Conservation (phyloP, 2,113 vertebrate species). For the Suricata suricatta region DNA sequence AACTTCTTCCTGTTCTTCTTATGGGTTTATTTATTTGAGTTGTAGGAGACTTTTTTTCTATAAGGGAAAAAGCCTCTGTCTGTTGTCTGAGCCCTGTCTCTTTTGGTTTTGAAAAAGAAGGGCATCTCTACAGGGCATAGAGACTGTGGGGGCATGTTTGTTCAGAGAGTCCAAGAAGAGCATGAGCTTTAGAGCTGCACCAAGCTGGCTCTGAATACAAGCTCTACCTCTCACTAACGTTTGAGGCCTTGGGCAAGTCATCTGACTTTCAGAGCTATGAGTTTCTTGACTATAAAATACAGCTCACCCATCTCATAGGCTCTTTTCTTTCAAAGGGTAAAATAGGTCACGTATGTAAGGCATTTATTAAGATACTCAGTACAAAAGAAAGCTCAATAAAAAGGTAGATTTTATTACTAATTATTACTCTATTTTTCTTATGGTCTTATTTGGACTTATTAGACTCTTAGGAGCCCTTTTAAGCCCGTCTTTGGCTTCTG, state of each 20-base stretch:
- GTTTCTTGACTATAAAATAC: not conserved
- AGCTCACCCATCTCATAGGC: not conserved
- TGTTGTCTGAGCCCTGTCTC: constrained; percentile 41
- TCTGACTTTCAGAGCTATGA: not conserved
- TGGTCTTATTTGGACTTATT: not conserved
- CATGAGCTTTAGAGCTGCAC: not conserved
- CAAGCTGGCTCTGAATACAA: not conserved
- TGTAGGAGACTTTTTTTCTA: not conserved
- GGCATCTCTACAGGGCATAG: not conserved
- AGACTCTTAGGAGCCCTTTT: not conserved
- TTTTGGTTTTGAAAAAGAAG: constrained; percentile 24
- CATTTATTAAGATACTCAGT: not conserved
- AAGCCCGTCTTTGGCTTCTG: not conserved
- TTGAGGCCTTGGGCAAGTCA: not conserved
- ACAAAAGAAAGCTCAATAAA: not conserved
- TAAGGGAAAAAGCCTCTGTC: not conserved
- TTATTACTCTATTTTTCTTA: not conserved
- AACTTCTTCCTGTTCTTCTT: not conserved
- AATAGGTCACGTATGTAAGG: not conserved
- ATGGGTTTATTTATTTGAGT: not conserved
- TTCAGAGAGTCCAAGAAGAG: not conserved
- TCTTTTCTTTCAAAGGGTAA: not conserved
- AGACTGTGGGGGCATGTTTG: not conserved
- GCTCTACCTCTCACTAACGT: not conserved
- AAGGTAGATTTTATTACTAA: not conserved